phyloP scores from a whole-genome alignment of 2,797 vertebrate genomes.

The Periparus ater region DNA sequence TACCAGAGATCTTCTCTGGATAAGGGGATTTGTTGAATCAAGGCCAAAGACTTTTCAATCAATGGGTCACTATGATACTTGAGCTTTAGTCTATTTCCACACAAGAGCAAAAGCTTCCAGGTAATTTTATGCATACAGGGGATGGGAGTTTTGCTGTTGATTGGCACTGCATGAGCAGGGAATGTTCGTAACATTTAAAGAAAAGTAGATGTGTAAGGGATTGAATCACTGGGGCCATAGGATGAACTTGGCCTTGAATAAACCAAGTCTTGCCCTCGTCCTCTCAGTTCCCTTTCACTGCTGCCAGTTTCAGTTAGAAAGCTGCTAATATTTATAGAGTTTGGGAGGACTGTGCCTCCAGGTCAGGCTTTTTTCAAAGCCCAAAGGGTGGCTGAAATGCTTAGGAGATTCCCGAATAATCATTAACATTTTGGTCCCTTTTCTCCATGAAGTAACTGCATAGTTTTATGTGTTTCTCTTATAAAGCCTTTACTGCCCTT shows the following conservation, averaged over 20 bases:
- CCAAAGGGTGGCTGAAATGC: not conserved
- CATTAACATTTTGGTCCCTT: not conserved
- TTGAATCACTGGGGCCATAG: not conserved
- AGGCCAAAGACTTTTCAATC: not conserved
- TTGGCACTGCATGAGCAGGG: not conserved
- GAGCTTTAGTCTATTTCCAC: not conserved
- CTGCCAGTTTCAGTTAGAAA: not conserved
- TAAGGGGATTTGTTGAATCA: constrained; percentile 5
- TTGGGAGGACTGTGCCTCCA: not conserved
- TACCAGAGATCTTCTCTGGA: not conserved
- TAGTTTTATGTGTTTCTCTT: not conserved
- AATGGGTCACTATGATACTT: not conserved
- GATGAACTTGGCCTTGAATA: not conserved
- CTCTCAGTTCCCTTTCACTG: not conserved
- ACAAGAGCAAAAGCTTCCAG: not conserved
- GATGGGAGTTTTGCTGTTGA: not conserved
- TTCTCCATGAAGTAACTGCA: not conserved
- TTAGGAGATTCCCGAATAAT: not conserved
- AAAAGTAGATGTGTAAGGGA: not conserved
- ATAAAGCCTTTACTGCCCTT: not conserved
- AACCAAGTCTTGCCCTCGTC: not conserved
- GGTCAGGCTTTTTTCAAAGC: not conserved
- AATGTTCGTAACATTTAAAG: not conserved
- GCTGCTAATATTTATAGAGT: not conserved
- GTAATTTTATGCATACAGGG: not conserved